A percentile compares a stretch with the other conserved stretches of the same genome.
phyloP scores from a whole-genome alignment of 2,888 invertebrate species.

The Xestia xanthographa region DNA sequence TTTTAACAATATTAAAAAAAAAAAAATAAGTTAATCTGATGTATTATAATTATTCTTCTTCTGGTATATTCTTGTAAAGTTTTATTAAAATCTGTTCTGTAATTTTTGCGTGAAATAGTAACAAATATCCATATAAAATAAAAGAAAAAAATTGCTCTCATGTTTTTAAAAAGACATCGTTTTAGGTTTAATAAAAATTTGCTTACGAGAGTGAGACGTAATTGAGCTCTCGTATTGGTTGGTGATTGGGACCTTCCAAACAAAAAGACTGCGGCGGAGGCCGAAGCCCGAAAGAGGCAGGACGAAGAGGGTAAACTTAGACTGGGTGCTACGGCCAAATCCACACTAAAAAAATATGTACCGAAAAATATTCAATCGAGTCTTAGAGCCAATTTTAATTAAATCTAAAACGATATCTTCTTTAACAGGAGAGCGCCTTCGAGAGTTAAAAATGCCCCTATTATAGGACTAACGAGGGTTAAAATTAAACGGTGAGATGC shows the following conservation, averaged over 20 bases:
- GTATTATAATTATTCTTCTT: too few species aligned
- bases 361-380: background rate
- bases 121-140: background rate
- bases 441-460: too few species aligned
- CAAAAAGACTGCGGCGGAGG: background rate
- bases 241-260: background rate
- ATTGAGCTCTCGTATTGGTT: background rate
- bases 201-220: background rate
- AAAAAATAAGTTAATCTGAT: too few species aligned
- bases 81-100: background rate
- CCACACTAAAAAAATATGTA: background rate
- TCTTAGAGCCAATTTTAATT: background rate
- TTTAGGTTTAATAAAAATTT: background rate
- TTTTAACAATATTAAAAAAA: too few species aligned
- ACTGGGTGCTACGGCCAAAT: background rate
- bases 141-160: too few species aligned
- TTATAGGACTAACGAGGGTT: conserved; percentile 1
- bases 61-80: background rate
- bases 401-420: background rate
- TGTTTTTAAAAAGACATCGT: background rate
- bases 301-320: background rate
- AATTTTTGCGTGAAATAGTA: background rate
- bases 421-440: background rate
- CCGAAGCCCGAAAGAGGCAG: background rate
- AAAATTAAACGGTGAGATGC: conserved; percentile 9